Evolutionary conservation across 2,797 vertebrate species (phyloP).

Genomic region (Crax fasciolata): DNA sequence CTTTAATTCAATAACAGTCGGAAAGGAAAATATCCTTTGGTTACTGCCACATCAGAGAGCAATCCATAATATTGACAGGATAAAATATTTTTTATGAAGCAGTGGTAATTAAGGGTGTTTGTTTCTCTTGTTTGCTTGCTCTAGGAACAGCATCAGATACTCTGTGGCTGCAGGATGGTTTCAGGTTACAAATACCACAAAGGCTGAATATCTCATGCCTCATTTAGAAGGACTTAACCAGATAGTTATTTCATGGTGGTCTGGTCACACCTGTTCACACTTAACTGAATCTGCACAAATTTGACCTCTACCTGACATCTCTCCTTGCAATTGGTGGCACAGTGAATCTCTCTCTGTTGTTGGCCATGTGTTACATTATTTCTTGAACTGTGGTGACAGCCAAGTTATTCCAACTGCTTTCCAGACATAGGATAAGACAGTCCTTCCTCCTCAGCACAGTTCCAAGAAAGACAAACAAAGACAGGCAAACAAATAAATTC

Average conservation of each 20-base stretch:
- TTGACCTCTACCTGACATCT: conserved; percentile 55
- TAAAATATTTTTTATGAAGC: conserved; percentile 12
- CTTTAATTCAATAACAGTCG: not conserved
- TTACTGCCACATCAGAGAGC: not conserved
- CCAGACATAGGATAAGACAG: not conserved
- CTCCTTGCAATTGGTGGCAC: not conserved
- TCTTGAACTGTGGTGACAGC: conserved; percentile 12
- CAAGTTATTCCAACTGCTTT: conserved; percentile 13
- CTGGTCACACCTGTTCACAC: conserved; percentile 57
- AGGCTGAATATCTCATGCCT: not conserved
- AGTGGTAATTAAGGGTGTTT: not conserved
- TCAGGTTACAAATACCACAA: not conserved
- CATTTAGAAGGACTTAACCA: not conserved
- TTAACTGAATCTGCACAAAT: conserved; percentile 54
- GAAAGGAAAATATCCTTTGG: not conserved
- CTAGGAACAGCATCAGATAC: not conserved
- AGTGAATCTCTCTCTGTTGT: conserved; percentile 21
- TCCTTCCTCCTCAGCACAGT: not conserved
- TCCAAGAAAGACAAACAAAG: conserved; percentile 9
- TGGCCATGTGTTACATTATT: conserved; percentile 42
- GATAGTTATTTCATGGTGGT: conserved; percentile 53
- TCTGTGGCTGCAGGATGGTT: not conserved
- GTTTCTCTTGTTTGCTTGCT: not conserved
- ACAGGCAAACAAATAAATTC: not conserved
- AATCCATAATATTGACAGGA: not conserved